These are phyloP conservation scores for Pelodytes ibericus DNA, from an alignment of 2,797 vertebrate genomes.

Conservation along the genomic window DNA sequence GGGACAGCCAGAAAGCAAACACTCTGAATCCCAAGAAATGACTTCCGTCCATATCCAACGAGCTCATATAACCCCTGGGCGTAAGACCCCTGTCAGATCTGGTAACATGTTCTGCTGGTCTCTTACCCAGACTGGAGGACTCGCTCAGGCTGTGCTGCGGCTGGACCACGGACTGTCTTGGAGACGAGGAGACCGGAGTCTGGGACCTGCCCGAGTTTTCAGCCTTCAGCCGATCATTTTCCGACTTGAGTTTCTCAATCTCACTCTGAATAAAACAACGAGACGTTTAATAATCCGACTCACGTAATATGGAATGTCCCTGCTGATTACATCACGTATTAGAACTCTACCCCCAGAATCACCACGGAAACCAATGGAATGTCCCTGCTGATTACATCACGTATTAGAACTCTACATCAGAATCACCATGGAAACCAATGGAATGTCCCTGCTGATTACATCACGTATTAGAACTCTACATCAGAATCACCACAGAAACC, in stretches of 20 bases:
- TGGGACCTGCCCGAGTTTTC: slow-evolving; percentile 84
- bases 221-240: slow-evolving; percentile 91
- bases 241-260: slow-evolving; percentile 92
- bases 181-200: slow-evolving; percentile 87
- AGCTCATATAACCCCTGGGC: slow-evolving; percentile 3
- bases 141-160: slow-evolving; percentile 91
- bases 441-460: too few species aligned
- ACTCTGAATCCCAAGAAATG: not conserved
- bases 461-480: too few species aligned
- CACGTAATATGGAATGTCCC: too few species aligned
- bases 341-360: too few species aligned
- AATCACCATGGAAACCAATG: too few species aligned
- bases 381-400: too few species aligned
- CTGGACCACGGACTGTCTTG: slow-evolving; percentile 79
- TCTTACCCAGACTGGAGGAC: slow-evolving; percentile 93
- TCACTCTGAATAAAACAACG: slow-evolving; percentile 74
- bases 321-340: too few species aligned
- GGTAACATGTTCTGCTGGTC: not conserved
- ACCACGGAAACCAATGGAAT: too few species aligned
- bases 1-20: slow-evolving; percentile 26
- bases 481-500: too few species aligned
- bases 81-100: too few species aligned
- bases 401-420: too few species aligned
- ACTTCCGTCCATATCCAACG: not conserved
- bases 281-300: too few species aligned